Evolutionary conservation across 2,888 invertebrate genomes (phyloP).

Genomic region (Cabera pusaria): DNA sequence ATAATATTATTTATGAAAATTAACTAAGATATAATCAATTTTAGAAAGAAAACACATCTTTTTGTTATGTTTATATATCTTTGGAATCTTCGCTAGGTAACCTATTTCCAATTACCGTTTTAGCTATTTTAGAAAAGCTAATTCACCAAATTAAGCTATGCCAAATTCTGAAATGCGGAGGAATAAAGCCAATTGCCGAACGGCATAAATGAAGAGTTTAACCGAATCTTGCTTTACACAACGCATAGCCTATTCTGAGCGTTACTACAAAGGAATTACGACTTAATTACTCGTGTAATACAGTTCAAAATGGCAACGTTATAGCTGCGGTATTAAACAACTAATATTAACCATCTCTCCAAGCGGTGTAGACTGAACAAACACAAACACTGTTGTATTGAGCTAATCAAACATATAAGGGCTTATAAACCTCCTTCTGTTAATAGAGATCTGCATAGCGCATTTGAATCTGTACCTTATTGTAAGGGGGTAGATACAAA

Average conservation of each 20-base stretch:
- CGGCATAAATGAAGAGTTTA: slow-evolving; percentile 24
- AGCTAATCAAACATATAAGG: slow-evolving; percentile 55
- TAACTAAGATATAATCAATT: too few species aligned
- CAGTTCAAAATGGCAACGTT: slow-evolving; percentile 25
- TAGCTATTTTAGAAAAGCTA: too few species aligned
- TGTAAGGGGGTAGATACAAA: not conserved
- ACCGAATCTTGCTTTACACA: slow-evolving; percentile 22
- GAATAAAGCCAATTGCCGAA: slow-evolving; percentile 13
- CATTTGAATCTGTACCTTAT: slow-evolving; percentile 18
- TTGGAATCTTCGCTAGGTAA: too few species aligned
- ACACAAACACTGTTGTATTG: slow-evolving; percentile 52
- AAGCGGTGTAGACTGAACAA: slow-evolving; percentile 42
- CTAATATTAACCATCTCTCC: slow-evolving; percentile 44
- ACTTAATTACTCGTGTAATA: slow-evolving; percentile 5
- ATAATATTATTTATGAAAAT: too few species aligned
- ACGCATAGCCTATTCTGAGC: slow-evolving; percentile 8
- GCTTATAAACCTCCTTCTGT: slow-evolving; percentile 38
- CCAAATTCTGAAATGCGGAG: slow-evolving; percentile 8
- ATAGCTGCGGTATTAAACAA: slow-evolving; percentile 34
- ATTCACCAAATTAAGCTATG: too few species aligned
- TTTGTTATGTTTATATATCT: too few species aligned
- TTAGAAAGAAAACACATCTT: too few species aligned
- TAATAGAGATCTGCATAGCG: slow-evolving; percentile 10
- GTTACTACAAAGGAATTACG: slow-evolving; percentile 10
- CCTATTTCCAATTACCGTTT: too few species aligned